Evolutionary conservation across 2,797 vertebrate genomes (phyloP).

Genomic region (Morus bassanus): DNA sequence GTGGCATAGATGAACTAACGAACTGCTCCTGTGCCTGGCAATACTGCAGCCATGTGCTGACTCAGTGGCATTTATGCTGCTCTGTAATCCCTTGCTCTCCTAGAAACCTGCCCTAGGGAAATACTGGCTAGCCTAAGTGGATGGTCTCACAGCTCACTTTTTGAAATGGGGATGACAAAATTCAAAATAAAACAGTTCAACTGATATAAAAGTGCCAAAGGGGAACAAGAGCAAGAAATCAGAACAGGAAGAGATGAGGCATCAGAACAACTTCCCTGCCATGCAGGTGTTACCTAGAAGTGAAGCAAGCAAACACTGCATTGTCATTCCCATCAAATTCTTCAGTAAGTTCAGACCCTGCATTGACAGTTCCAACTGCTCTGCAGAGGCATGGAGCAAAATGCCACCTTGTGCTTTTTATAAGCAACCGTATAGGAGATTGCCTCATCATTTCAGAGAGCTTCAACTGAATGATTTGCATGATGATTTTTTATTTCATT

Average conservation of each 20-base stretch:
- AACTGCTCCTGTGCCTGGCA: neutral
- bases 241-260: neutral
- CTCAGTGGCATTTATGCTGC: neutral
- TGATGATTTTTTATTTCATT: neutral
- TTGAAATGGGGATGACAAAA: neutral
- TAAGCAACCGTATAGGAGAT: neutral
- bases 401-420: neutral
- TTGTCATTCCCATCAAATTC: neutral
- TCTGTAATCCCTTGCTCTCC: neutral
- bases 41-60: neutral
- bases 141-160: neutral
- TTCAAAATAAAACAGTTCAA: neutral
- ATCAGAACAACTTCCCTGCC: neutral
- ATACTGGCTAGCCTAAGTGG: neutral
- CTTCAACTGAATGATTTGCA: neutral
- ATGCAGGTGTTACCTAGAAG: neutral
- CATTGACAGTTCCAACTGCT: neutral
- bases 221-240: neutral
- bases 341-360: neutral
- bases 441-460: neutral
- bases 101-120: neutral
- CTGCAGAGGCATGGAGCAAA: neutral
- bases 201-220: neutral
- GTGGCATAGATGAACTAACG: fast-evolving
- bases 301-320: neutral